These are phyloP conservation scores for Austrofundulus limnaeus DNA, from an alignment of 2,113 vertebrate genomes.

Conservation along the genomic window DNA sequence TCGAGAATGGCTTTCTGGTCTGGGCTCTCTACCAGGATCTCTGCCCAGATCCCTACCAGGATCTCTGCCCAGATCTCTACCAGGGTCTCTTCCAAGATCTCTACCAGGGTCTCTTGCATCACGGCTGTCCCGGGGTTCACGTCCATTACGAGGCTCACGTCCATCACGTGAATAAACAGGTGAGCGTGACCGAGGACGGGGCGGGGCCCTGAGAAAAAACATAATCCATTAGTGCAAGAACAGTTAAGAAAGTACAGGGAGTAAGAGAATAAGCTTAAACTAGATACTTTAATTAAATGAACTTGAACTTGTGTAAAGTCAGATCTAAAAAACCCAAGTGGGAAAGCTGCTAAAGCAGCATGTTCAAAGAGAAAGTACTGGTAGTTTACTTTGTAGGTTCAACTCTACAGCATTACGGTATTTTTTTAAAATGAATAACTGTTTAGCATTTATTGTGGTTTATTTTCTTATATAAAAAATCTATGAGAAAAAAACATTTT, in stretches of 20 bases:
- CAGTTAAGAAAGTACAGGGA: neutral
- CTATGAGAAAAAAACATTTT: too few relatives aligned
- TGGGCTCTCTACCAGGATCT: conserved; percentile 74
- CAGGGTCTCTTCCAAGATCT: too few relatives aligned
- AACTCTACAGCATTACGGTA: neutral
- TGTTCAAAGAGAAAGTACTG: neutral
- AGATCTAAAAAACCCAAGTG: neutral
- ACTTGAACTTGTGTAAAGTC: neutral
- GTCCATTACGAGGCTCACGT: conserved; percentile 63
- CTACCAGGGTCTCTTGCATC: conserved; percentile 79
- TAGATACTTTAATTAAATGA: neutral
- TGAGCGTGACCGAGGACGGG: conserved; percentile 77
- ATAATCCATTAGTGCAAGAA: conserved; percentile 21
- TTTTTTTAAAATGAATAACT: too few relatives aligned
- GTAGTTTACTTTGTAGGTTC: neutral
- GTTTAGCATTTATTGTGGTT: too few relatives aligned
- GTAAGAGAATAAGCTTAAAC: too few relatives aligned
- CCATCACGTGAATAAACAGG: conserved; percentile 78
- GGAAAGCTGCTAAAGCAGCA: neutral
- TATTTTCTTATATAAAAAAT: too few relatives aligned
- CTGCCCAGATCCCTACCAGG: too few relatives aligned
- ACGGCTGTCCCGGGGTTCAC: conserved; percentile 75
- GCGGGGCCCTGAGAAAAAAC: conserved; percentile 56
- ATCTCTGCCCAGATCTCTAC: too few relatives aligned
- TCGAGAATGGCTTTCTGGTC: conserved; percentile 76